Base-by-base conservation (phyloP, 2,888 invertebrate genomes). In the Vesta saturnalis region DNA sequence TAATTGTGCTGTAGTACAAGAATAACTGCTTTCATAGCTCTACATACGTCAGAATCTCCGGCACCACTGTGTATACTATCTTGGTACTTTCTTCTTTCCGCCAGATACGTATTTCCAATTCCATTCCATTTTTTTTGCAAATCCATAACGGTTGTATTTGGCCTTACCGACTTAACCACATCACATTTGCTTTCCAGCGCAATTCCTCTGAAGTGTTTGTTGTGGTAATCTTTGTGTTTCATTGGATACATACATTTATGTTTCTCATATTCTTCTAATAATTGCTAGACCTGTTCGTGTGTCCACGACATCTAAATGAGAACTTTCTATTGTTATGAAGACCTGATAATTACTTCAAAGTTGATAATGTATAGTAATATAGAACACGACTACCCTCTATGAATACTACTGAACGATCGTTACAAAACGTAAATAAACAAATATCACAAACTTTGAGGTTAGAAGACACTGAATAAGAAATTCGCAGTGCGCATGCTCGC, bases 71-170 rank as follows among this genome's bases (percentile, higher is more conserved):
- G n/a, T 19, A 19, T 22, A 18, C n/a, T 21, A 12, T 15, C 16
- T n/a, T 18, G n/a, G 14, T 21, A 18, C 21, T 55, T 55, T 21
- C 21, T 55, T 14, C 55, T 8, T 19, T 55, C 21, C 6, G n/a
- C 8, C n/a, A 14, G 10, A 18, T 54, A 54, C n/a, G 55, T 55
- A 22, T 18, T 55, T 19, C 55, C 18, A 21, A 55, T n/a, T 8
- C 55, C 22, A 55, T 55, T 55, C 19, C 22, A 55, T 21, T 55
- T 55, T n/a, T 18, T 21, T 55, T 55, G 18, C 6, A 55, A 18
- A 6, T 55, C 55, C 55, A 21, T 19, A n/a, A 22, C 14, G 6
- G 55, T 55, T 18, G 22, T 21, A 19, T 21, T 21, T 12, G 55
- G 55, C 14, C 55, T 8, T n/a, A 21, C 18, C 18, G 18, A 8